Base-by-base conservation (phyloP, 2,113 vertebrate species). In the Cyanoliseus patagonus region DNA sequence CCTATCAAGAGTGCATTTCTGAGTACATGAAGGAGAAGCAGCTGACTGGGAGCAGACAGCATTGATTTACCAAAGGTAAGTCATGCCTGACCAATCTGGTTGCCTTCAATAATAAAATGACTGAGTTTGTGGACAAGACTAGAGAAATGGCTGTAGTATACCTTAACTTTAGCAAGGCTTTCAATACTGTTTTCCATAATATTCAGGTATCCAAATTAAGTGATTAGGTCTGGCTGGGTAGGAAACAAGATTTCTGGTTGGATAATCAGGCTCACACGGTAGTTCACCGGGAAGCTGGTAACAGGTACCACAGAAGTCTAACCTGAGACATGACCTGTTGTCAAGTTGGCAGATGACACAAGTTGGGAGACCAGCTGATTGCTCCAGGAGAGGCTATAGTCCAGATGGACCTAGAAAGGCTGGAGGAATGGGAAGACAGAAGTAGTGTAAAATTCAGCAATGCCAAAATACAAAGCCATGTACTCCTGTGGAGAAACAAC, bases 361-460 rank as follows among this genome's bases (percentile, higher is more conserved):
- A 42, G 2, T 0, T 20, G 19, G 4, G 25, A 15, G 27, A 77
- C 17, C 39, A 87, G 35, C 8, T 1, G 3, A 10, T 20, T 68
- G 27, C 51, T 67, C 46, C 44, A 63, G 46, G 51, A 53, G 37
- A 75, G 13, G 8, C 16, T 69, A 37, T 55, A 7, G 1, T 35
- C 35, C 37, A 53, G 37, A 35, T 6, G 13, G n/a, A 72, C 42
- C 24, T 63, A n/a, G 22, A 84, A 86, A 82, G 30, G 46, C 51
- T 85, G 51, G 25, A 72, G 37, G 37, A 82, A n/a, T 3, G 24
- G 51, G 19, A 22, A 35, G 57, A 59, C 57, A 35, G 33, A 31
- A 76, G 13, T 10, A 33, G 2, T 35, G 42, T 59, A 67, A 75
- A 55, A 80, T 51, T 75, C 67, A 73, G 20, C 30, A 62, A 46